Conservation (phyloP, 2,888 invertebrate species). For the Zaprionus bogoriensis region DNA sequence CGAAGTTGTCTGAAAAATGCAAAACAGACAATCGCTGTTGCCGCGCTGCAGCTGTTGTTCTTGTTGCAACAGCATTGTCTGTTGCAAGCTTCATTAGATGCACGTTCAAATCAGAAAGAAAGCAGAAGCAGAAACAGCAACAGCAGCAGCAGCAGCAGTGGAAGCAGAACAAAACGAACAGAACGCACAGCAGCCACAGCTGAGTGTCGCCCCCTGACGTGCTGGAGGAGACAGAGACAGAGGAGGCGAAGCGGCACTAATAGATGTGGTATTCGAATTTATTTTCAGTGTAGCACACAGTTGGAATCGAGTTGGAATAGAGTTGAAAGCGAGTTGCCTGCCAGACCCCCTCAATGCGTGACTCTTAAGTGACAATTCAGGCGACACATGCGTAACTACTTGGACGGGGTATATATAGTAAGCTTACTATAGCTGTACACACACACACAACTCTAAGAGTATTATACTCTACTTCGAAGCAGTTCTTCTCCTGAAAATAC, state of each 20-base stretch:
- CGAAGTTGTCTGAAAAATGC: slow-evolving; percentile 46
- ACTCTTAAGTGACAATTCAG: slow-evolving; percentile 50
- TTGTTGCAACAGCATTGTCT: slow-evolving; percentile 49
- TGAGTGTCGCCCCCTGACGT: too few species aligned
- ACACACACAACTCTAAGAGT: too few species aligned
- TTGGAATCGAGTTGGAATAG: slow-evolving; percentile 8
- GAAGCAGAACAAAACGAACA: not conserved
- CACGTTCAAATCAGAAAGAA: slow-evolving; percentile 7
- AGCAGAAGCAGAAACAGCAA: not conserved
- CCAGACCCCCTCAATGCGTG: slow-evolving; percentile 19
- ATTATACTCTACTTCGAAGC: too few species aligned
- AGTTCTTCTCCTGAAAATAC: not conserved
- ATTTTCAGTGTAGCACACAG: slow-evolving; percentile 45
- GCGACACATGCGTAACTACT: slow-evolving; percentile 42
- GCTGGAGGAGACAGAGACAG: too few species aligned
- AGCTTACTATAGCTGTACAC: too few species aligned
- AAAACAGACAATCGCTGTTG: slow-evolving; percentile 38
- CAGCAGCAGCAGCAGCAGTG: too few species aligned
- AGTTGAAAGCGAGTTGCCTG: not conserved
- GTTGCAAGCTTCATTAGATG: slow-evolving; percentile 63
- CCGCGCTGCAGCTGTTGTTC: slow-evolving; percentile 12
- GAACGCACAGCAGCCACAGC: slow-evolving; percentile 1
- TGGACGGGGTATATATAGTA: too few species aligned
- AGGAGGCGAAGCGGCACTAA: slow-evolving; percentile 19
- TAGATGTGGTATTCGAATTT: slow-evolving; percentile 57